A percentile compares a stretch with the other conserved stretches of the same genome.
Conservation (phyloP, 2,888 invertebrate species). For the Pristionchus mayeri region DNA sequence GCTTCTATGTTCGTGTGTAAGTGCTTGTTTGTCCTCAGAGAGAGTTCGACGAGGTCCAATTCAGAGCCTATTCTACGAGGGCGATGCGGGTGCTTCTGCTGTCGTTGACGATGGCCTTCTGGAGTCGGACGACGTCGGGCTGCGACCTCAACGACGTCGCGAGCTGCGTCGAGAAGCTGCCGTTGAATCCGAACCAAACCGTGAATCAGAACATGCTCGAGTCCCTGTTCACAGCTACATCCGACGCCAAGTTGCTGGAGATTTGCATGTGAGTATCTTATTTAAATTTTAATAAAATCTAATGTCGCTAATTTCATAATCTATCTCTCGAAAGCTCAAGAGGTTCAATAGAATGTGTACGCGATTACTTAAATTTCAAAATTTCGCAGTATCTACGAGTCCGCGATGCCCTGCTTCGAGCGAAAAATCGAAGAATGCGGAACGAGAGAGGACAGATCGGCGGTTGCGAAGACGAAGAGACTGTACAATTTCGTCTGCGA, state of each 20-base stretch:
- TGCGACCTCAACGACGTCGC: slow-evolving; percentile 21
- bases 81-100: background rate
- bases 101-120: background rate
- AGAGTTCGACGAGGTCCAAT: slow-evolving; percentile 11
- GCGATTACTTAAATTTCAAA: background rate
- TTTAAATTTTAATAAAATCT: background rate
- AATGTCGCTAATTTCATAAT: background rate
- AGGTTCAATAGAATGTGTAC: too few relatives aligned
- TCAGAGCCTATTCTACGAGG: background rate
- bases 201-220: slow-evolving; percentile 60
- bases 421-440: slow-evolving; percentile 62
- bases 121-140: slow-evolving; percentile 24
- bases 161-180: slow-evolving; percentile 56
- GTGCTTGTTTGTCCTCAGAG: slow-evolving; percentile 52
- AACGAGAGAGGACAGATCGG: slow-evolving; percentile 55
- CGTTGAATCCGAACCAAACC: slow-evolving; percentile 55
- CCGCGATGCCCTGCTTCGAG: slow-evolving; percentile 61
- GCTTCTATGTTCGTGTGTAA: slow-evolving; percentile 25
- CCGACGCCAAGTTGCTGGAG: slow-evolving; percentile 65
- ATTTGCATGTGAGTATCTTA: slow-evolving; percentile 60
- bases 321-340: too few relatives aligned
- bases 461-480: slow-evolving; percentile 59
- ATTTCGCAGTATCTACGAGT: slow-evolving; percentile 57
- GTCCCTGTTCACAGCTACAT: slow-evolving; percentile 63
- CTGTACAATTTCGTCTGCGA: slow-evolving; percentile 52